Percentiles rank a stretch among this genome's conserved stretches.
These are phyloP conservation scores for Carapus acus DNA, from an alignment of 2,797 vertebrate species.

Conservation along the genomic window DNA sequence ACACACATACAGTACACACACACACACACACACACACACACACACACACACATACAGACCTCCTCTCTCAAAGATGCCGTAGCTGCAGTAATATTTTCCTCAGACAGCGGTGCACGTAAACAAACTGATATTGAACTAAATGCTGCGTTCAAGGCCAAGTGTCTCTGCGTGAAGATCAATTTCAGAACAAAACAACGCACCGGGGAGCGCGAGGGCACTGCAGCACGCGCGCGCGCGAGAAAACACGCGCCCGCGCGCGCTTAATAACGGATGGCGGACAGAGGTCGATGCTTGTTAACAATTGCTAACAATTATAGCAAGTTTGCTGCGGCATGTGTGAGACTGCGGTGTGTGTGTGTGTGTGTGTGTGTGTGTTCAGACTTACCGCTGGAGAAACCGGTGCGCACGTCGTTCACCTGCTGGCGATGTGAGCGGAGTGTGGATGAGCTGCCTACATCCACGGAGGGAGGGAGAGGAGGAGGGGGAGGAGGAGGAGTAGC, in stretches of 20 bases:
- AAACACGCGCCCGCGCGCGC: slow-evolving; percentile 16
- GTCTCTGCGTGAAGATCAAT: too few relatives aligned
- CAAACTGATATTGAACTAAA: too few relatives aligned
- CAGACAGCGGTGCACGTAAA: not conserved
- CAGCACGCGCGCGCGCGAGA: too few relatives aligned
- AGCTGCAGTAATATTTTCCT: not conserved
- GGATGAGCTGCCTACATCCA: slow-evolving; percentile 57
- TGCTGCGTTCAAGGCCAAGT: too few relatives aligned
- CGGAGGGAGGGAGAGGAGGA: slow-evolving; percentile 25
- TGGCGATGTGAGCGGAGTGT: slow-evolving; percentile 28
- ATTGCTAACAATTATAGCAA: not conserved
- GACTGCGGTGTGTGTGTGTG: slow-evolving; percentile 10
- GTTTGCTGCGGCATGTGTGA: slow-evolving; percentile 34
- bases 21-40: too few relatives aligned
- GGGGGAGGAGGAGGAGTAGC: too few relatives aligned
- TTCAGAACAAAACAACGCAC: too few relatives aligned
- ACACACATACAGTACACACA: too few relatives aligned
- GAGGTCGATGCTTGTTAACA: too few relatives aligned
- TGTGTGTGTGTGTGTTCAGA: slow-evolving; percentile 2
- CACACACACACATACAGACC: too few relatives aligned
- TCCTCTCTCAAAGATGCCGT: not conserved
- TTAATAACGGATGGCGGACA: not conserved
- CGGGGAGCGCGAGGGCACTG: too few relatives aligned
- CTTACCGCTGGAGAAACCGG: slow-evolving; percentile 54
- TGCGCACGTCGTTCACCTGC: slow-evolving; percentile 47